Percentiles rank a stretch among this genome's conserved stretches.
Evolutionary conservation across 2,888 invertebrate genomes (phyloP).

Genomic region (Rhopalosiphum nymphaeae): DNA sequence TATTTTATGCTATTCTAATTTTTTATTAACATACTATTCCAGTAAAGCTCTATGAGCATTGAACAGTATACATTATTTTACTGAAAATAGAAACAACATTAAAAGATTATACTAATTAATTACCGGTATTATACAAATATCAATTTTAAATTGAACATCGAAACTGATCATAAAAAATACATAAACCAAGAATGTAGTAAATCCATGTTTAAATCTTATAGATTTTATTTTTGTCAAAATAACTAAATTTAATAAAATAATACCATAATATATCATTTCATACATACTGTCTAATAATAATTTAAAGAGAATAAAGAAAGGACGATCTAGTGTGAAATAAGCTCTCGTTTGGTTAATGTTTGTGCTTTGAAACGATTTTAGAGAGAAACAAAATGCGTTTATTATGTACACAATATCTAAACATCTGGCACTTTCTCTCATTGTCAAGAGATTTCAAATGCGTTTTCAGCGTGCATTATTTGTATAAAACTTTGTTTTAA

Average conservation of each 20-base stretch:
- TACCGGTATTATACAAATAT: not conserved
- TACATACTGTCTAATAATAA: not conserved
- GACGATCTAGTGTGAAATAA: conserved; percentile 2
- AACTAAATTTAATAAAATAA: not conserved
- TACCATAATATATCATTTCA: not conserved
- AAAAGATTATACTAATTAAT: not conserved
- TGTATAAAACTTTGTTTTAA: conserved; percentile 30
- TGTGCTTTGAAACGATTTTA: not conserved
- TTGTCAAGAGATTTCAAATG: conserved; percentile 32
- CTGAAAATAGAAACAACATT: not conserved
- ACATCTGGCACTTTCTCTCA: conserved; percentile 36
- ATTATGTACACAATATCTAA: conserved; percentile 34
- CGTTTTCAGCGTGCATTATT: conserved; percentile 33
- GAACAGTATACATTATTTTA: not conserved
- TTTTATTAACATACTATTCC: not conserved
- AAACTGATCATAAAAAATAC: not conserved
- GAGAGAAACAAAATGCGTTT: conserved; percentile 38
- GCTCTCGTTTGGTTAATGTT: conserved; percentile 6
- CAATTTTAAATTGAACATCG: not conserved
- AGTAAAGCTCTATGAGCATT: not conserved
- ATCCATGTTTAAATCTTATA: not conserved
- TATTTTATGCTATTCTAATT: conserved; percentile 25
- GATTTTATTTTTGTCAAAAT: not conserved
- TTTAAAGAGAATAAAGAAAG: conserved; percentile 23
- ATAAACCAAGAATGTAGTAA: not conserved